Evolutionary conservation across 2,113 vertebrate genomes (phyloP).

Genomic region (Plotosus lineatus): DNA sequence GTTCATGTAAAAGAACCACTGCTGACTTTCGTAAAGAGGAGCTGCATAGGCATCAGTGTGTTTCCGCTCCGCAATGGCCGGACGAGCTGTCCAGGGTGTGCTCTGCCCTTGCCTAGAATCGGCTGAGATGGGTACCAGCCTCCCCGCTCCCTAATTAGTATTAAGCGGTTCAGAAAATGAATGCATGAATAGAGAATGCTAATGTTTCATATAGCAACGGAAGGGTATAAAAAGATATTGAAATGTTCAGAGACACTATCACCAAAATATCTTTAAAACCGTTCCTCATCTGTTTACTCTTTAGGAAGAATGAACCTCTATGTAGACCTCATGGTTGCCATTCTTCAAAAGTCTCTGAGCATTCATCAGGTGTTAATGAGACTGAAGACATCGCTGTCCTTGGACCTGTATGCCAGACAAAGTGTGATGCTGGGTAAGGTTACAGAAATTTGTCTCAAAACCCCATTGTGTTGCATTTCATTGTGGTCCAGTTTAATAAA

Average conservation of each 20-base stretch:
- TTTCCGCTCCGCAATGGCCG: no score
- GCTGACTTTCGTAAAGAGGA: no score
- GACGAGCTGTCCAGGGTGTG: no score
- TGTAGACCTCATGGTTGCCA: constrained; percentile 90
- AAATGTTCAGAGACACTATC: background rate
- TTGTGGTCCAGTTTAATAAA: background rate
- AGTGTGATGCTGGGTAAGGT: constrained; percentile 81
- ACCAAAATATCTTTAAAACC: background rate
- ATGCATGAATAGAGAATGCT: no score
- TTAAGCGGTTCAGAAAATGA: no score
- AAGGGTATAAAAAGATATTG: background rate
- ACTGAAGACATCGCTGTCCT: constrained; percentile 53
- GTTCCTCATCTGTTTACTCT: constrained; percentile 28
- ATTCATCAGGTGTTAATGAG: constrained; percentile 64
- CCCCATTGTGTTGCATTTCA: background rate
- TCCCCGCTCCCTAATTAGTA: no score
- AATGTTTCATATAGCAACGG: background rate
- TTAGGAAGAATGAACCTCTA: constrained; percentile 79
- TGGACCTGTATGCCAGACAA: constrained; percentile 70
- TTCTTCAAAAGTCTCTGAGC: constrained; percentile 83
- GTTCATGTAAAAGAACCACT: no score
- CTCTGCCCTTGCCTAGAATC: no score
- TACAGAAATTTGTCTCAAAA: background rate
- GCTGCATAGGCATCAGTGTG: no score
- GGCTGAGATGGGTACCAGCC: no score